Conservation (phyloP, 2,888 invertebrate genomes). For the Hemithea aestivaria region DNA sequence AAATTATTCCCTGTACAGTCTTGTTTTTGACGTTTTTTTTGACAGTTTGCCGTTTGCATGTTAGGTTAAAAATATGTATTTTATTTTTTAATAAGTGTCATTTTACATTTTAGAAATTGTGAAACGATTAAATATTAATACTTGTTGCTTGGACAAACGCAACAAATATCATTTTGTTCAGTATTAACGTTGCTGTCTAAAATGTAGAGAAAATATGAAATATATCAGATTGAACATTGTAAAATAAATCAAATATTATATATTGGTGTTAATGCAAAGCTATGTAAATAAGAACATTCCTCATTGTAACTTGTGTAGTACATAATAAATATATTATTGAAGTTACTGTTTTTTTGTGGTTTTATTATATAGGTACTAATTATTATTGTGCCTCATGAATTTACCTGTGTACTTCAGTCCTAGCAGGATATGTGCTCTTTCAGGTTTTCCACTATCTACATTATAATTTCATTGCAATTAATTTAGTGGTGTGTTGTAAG, state of each 20-base stretch:
- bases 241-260: slow-evolving; percentile 38
- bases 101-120: slow-evolving; percentile 38
- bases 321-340: slow-evolving; percentile 78
- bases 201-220: slow-evolving; percentile 30
- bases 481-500: too few species aligned
- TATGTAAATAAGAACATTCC: slow-evolving; percentile 80
- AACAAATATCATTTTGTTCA: slow-evolving; percentile 46
- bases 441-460: too few species aligned
- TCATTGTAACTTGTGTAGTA: slow-evolving; percentile 78
- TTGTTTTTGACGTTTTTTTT: slow-evolving; percentile 34
- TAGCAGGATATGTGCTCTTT: too few species aligned
- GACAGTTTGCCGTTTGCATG: slow-evolving; percentile 32
- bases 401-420: too few species aligned
- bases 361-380: slow-evolving; percentile 39
- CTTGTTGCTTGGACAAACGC: slow-evolving; percentile 29
- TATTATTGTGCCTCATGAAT: too few species aligned
- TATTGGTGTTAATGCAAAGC: slow-evolving; percentile 61
- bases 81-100: slow-evolving; percentile 26
- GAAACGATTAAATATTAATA: slow-evolving; percentile 24
- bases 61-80: slow-evolving; percentile 20
- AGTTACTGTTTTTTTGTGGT: slow-evolving; percentile 70
- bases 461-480: too few species aligned
- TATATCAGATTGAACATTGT: slow-evolving; percentile 34
- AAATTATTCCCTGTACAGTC: slow-evolving; percentile 42
- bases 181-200: slow-evolving; percentile 58